Conservation (phyloP, 2,888 invertebrate genomes). For the Monoplex corrugatus region DNA sequence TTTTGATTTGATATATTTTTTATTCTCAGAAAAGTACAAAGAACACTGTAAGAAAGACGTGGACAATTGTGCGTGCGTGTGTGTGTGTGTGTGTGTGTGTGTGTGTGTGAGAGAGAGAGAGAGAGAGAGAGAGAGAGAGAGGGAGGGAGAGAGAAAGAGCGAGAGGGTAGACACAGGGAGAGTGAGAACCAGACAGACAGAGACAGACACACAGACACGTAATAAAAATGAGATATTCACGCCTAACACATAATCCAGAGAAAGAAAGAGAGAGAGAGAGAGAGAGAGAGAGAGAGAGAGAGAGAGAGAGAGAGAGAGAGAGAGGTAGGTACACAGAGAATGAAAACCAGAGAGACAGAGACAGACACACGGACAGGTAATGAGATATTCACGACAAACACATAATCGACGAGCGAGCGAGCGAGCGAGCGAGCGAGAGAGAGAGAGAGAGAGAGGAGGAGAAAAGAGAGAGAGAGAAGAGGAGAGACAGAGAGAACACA, state of each 20-base stretch:
- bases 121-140: constrained; percentile 14
- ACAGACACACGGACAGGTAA: background rate
- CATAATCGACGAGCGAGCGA: background rate
- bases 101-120: background rate
- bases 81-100: no score
- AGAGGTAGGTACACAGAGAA: background rate
- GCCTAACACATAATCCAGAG: no score
- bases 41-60: no score
- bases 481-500: background rate
- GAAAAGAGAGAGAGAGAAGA: background rate
- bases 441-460: background rate
- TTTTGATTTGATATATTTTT: no score
- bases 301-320: background rate
- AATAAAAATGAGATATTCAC: no score
- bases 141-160: background rate
- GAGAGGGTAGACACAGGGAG: background rate
- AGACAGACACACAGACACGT: no score
- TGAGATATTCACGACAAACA: no score
- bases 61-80: no score
- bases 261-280: background rate
- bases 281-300: background rate
- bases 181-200: background rate
- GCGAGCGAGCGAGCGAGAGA: background rate
- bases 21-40: no score
- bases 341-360: background rate